A percentile compares a stretch with the other conserved stretches of the same genome.
Conservation (phyloP, 2,797 vertebrate genomes). For the Brotula barbata region DNA sequence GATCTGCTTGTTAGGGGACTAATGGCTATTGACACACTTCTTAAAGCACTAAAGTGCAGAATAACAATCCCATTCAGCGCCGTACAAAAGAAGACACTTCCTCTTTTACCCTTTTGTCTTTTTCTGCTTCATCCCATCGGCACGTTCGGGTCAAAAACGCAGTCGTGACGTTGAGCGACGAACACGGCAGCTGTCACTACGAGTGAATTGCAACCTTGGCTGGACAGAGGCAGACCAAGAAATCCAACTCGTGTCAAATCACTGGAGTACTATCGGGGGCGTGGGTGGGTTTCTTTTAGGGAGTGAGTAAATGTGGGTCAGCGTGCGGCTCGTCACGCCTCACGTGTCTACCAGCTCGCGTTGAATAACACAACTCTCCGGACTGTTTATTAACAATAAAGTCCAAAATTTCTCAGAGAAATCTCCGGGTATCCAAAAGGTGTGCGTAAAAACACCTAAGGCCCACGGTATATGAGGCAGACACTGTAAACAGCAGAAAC, state of each 20-base stretch:
- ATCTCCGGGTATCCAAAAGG: slow-evolving; percentile 57
- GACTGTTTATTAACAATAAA: slow-evolving; percentile 68
- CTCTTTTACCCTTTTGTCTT: slow-evolving; percentile 53
- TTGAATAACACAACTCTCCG: slow-evolving; percentile 32
- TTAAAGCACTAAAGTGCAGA: slow-evolving; percentile 60
- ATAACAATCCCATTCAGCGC: slow-evolving; percentile 50
- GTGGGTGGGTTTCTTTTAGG: slow-evolving; percentile 3
- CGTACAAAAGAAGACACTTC: slow-evolving; percentile 25
- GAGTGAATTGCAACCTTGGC: slow-evolving; percentile 58
- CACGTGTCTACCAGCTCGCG: slow-evolving; percentile 31
- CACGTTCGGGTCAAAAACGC: slow-evolving; percentile 61
- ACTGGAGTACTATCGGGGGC: slow-evolving; percentile 5
- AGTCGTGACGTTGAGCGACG: slow-evolving; percentile 61
- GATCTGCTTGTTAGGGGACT: slow-evolving; percentile 65
- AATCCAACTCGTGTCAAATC: slow-evolving; percentile 17
- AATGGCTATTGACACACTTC: slow-evolving; percentile 73
- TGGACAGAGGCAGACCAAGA: slow-evolving; percentile 24
- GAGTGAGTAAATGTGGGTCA: slow-evolving; percentile 35
- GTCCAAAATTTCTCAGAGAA: slow-evolving; percentile 50
- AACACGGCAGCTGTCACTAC: slow-evolving; percentile 71
- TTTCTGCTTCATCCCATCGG: slow-evolving; percentile 52
- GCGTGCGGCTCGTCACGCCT: slow-evolving; percentile 12
- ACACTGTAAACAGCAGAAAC: slow-evolving; percentile 72
- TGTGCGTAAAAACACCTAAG: slow-evolving; percentile 61
- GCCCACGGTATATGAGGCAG: slow-evolving; percentile 65